Conservation (phyloP, 2,113 vertebrate genomes). For the Sebastes fasciatus region DNA sequence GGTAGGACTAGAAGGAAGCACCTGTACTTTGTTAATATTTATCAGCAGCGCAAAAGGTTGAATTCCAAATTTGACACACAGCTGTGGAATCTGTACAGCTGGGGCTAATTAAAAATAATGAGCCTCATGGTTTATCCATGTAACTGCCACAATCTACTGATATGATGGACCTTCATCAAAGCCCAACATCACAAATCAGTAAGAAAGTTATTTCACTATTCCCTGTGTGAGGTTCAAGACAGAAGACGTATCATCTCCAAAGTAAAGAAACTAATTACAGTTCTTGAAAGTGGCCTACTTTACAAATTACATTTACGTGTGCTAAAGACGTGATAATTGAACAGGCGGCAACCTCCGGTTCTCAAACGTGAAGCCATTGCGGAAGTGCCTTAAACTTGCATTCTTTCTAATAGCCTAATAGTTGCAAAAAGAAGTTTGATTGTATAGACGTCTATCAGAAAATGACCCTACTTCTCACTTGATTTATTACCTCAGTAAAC, state of each 20-base stretch:
- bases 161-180: constrained; percentile 1
- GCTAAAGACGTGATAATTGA: neutral
- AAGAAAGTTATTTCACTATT: neutral
- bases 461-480: no score
- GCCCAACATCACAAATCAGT: neutral
- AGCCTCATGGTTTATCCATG: constrained; percentile 31
- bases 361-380: no score
- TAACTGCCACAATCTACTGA: constrained; percentile 18
- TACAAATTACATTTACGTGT: neutral
- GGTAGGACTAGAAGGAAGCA: neutral
- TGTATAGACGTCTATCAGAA: no score
- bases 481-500: no score
- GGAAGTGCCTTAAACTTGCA: no score
- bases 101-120: constrained; percentile 58
- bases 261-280: neutral
- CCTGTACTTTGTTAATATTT: constrained; percentile 24
- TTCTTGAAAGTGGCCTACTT: neutral
- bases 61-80: constrained; percentile 22
- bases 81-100: constrained; percentile 14
- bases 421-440: no score
- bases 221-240: neutral
- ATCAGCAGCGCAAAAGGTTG: neutral
- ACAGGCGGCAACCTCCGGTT: no score
- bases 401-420: no score
- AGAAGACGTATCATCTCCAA: neutral